phyloP scores from a whole-genome alignment of 2,113 vertebrate genomes.

The Salvelinus fontinalis region DNA sequence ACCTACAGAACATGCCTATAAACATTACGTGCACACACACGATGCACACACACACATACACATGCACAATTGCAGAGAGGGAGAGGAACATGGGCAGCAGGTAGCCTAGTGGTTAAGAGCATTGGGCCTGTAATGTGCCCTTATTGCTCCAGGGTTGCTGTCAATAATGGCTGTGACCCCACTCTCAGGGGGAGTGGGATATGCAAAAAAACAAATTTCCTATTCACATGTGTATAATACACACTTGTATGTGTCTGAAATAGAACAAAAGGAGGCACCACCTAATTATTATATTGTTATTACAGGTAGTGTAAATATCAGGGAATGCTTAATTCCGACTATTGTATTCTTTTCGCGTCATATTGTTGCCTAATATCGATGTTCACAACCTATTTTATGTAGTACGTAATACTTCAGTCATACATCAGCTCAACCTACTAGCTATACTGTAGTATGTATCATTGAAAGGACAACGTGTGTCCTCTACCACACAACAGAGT shows the following conservation, averaged over 20 bases:
- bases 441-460: conserved; percentile 22
- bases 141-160: too few relatives aligned
- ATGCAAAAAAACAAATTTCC: too few relatives aligned
- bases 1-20: background rate
- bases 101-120: too few relatives aligned
- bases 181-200: too few relatives aligned
- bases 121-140: too few relatives aligned
- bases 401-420: background rate
- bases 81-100: too few relatives aligned
- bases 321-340: too few relatives aligned
- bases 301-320: background rate
- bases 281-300: too few relatives aligned
- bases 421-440: background rate
- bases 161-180: too few relatives aligned
- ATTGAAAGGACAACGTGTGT: background rate
- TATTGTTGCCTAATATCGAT: background rate
- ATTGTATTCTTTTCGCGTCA: background rate
- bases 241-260: too few relatives aligned
- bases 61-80: background rate
- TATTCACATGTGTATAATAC: background rate
- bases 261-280: too few relatives aligned
- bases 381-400: conserved; percentile 7
- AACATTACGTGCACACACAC: background rate
- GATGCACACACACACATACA: background rate
- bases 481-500: background rate